phyloP scores from a whole-genome alignment of 2,888 invertebrate genomes.

The Tenthredo amoena region DNA sequence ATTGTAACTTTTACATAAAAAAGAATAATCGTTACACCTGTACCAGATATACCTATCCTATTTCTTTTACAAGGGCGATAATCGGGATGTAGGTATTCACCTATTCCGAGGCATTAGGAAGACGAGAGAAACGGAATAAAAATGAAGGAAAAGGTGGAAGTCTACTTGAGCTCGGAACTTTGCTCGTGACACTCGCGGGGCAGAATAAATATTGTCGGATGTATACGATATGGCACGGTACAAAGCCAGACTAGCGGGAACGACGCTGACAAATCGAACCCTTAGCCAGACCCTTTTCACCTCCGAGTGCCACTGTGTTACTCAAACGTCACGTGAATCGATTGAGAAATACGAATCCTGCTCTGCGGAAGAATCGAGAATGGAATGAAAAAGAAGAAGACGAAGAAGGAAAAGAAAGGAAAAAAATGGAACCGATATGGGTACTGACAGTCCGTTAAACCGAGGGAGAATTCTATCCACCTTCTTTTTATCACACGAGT shows the following conservation, averaged over 20 bases:
- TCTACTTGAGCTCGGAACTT: constrained; percentile 1
- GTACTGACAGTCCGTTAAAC: not conserved
- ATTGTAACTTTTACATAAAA: no score
- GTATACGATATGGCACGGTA: constrained; percentile 42
- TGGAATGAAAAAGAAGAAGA: not conserved
- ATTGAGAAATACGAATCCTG: constrained; percentile 28
- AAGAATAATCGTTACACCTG: not conserved
- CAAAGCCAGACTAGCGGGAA: constrained; percentile 32
- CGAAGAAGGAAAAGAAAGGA: not conserved
- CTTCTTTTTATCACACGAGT: not conserved
- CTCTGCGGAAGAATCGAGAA: not conserved
- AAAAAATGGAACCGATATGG: not conserved
- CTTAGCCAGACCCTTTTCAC: constrained; percentile 45
- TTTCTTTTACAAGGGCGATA: not conserved
- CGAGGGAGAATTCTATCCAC: not conserved
- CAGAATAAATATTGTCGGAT: constrained; percentile 31
- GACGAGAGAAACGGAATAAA: not conserved
- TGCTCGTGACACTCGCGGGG: constrained; percentile 7
- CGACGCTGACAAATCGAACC: constrained; percentile 44
- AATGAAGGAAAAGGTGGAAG: not conserved
- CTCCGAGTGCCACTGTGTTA: constrained; percentile 39
- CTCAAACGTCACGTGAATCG: constrained; percentile 17
- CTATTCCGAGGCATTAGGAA: not conserved
- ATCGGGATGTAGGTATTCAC: not conserved
- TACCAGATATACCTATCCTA: not conserved